phyloP scores from a whole-genome alignment of 1,140 invertebrate genomes.

The Panagrolaimus sp. region DNA sequence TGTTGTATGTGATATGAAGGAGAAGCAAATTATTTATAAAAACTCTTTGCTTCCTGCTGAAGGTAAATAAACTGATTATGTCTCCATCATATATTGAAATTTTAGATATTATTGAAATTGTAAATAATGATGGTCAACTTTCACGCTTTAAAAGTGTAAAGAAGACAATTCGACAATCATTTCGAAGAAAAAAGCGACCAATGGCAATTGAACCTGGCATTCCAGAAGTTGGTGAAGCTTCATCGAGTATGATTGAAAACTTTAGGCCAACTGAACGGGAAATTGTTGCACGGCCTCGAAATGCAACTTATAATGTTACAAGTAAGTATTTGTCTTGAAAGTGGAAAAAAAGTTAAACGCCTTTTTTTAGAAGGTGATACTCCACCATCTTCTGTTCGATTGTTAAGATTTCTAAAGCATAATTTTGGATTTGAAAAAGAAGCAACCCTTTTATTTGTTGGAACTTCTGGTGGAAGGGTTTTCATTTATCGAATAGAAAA shows the following conservation, averaged over 20 bases:
- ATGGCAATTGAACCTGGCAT: conserved; percentile 24
- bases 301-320: not conserved
- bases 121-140: conserved; percentile 31
- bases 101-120: conserved; percentile 36
- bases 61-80: not conserved
- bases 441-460: not conserved
- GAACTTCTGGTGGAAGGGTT: not conserved
- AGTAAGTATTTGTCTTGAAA: too few species aligned
- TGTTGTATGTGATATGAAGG: conserved; percentile 17
- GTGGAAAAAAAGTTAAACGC: too few species aligned
- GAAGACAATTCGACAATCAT: conserved; percentile 39
- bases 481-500: not conserved
- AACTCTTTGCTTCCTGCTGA: conserved; percentile 7
- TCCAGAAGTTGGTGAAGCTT: conserved; percentile 19
- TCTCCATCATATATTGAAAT: not conserved
- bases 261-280: conserved; percentile 33
- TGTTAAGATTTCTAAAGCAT: not conserved
- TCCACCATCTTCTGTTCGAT: not conserved
- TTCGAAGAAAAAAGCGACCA: conserved; percentile 26
- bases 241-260: conserved; percentile 25
- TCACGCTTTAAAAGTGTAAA: conserved; percentile 42
- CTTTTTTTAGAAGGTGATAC: not conserved
- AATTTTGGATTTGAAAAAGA: not conserved
- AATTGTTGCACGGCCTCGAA: conserved; percentile 17
- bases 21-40: not conserved